Evolutionary conservation across 2,888 invertebrate species (phyloP).

Genomic region (Nomada fabriciana): DNA sequence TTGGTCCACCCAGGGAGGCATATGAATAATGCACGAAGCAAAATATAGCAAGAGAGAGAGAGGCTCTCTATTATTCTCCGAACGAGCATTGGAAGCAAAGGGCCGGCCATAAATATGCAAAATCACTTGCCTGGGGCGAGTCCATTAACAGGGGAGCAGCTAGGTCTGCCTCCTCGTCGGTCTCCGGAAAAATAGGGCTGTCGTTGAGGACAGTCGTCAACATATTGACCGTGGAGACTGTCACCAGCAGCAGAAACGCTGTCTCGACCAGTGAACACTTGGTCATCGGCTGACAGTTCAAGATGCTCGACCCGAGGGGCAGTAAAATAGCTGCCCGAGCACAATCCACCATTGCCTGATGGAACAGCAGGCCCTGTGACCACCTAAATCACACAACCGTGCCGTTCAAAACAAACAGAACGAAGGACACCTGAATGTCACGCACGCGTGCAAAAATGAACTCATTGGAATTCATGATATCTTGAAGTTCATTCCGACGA

Average conservation of each 20-base stretch:
- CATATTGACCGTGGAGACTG: constrained; percentile 96
- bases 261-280: constrained; percentile 95
- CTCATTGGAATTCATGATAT: too few relatives aligned
- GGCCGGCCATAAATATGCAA: neutral
- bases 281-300: constrained; percentile 93
- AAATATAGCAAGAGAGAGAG: too few relatives aligned
- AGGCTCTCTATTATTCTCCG: too few relatives aligned
- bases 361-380: constrained; percentile 94
- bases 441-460: too few relatives aligned
- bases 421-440: too few relatives aligned
- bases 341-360: constrained; percentile 94
- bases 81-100: neutral
- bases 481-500: too few relatives aligned
- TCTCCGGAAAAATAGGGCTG: constrained; percentile 93
- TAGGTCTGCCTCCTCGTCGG: constrained; percentile 89
- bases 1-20: too few relatives aligned
- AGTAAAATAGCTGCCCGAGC: constrained; percentile 92
- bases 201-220: constrained; percentile 94
- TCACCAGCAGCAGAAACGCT: constrained; percentile 94
- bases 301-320: constrained; percentile 92
- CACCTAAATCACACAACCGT: constrained; percentile 86
- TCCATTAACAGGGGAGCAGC: constrained; percentile 92
- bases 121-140: constrained; percentile 87
- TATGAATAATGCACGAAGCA: too few relatives aligned
- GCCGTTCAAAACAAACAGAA: too few relatives aligned